Percentiles rank a stretch among this genome's conserved stretches.
phyloP scores from a whole-genome alignment of 2,888 invertebrate genomes.

The Apodemia mormo region DNA sequence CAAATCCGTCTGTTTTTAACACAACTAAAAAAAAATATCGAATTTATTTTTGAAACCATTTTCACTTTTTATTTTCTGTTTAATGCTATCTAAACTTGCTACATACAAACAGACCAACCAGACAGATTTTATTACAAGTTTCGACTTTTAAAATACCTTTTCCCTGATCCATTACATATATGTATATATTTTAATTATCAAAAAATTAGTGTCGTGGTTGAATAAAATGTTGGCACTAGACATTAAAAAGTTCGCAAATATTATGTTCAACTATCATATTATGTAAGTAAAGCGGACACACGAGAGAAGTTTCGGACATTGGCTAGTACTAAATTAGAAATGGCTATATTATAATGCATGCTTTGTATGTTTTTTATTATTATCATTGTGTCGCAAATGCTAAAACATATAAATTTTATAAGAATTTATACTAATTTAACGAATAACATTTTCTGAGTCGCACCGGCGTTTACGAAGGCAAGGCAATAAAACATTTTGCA shows the following conservation, averaged over 20 bases:
- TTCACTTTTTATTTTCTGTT: no score
- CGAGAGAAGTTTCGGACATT: not conserved
- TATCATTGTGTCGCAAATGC: not conserved
- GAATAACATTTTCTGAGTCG: not conserved
- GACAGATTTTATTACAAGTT: no score
- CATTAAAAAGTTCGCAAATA: not conserved
- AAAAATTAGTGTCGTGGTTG: no score
- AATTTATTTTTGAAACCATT: no score
- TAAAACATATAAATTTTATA: not conserved
- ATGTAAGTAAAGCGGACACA: not conserved
- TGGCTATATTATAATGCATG: not conserved
- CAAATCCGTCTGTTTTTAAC: no score
- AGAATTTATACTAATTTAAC: not conserved
- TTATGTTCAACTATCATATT: not conserved
- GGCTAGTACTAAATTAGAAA: not conserved
- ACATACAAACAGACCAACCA: no score
- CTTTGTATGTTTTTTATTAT: not conserved
- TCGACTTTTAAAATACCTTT: no score
- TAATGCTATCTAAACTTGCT: no score
- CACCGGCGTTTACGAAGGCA: conserved; percentile 20
- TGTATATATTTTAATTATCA: no score
- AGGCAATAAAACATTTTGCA: conserved; percentile 44
- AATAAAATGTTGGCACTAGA: no score
- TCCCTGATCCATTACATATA: no score
- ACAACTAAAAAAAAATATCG: no score